Evolutionary conservation across 2,113 vertebrate species (phyloP), one percentile per base, ranked within the genome.

Genomic region (Pelobates fuscus): DNA sequence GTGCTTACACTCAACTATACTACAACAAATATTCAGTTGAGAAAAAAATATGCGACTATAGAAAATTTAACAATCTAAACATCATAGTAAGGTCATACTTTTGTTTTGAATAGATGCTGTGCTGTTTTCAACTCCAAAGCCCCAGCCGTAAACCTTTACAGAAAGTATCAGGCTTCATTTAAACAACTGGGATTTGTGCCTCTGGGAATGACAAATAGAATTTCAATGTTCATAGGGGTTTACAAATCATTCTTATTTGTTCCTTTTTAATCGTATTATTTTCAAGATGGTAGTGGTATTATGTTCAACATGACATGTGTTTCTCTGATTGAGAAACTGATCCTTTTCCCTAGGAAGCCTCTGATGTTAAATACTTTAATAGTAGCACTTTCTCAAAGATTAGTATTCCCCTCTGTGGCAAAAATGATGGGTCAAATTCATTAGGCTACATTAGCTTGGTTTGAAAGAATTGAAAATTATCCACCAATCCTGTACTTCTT

Each of bases 191-290:
- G 70, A 27, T 21, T 61, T 76, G 66, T 32, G 68, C 79, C 79
- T 71, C 8, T 72, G 76, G 78, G 79, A 84, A 77, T 80, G 54
- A 68, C 78, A 87, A 83, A 82, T 79, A 83, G 81, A 85, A 83
- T 84, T 87, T 80, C 71, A 78, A 82, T 84, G 84, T 89, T 84
- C 80, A 78, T 30, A 77, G 58, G 73, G 27, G 71, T 78, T 69
- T 78, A 78, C 32, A 57, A 24, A 77, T 79, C 82, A 78, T 86
- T 89, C 79, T 81, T 80, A 79, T 79, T 84, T 86, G 68, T 82
- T 79, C 75, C 54, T 84, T 78, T 68, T 62, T 69, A 83, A 74
- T 78, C 78, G 57, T 71, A 71, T 80, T 81, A 81, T 84, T 86
- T 85, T 83, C 71, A 69, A 84, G 71, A 76, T 63, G 26, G 71